Conservation (phyloP, 2,797 vertebrate species). For the Acrossocheilus wenchowensis region DNA sequence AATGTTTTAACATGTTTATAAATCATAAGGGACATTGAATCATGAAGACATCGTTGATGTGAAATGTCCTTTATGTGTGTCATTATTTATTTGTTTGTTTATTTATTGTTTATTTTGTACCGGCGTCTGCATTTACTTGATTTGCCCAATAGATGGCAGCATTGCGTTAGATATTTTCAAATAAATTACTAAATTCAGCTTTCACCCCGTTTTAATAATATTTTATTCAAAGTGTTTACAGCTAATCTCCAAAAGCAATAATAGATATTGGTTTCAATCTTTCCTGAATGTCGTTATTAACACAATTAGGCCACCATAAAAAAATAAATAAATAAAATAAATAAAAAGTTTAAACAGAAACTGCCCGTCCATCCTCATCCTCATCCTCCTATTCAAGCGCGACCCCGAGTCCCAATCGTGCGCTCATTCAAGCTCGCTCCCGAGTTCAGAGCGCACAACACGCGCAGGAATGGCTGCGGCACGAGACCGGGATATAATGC, state of each 20-base stretch:
- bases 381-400: neutral
- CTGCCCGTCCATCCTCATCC: neutral
- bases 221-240: neutral
- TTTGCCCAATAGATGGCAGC: neutral
- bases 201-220: neutral
- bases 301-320: neutral
- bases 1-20: too few species aligned
- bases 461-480: constrained; percentile 50
- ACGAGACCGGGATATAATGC: constrained; percentile 26
- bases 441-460: constrained; percentile 42
- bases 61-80: neutral
- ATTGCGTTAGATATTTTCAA: neutral
- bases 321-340: neutral
- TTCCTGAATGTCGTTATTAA: fast-evolving
- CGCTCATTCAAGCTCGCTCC: constrained; percentile 63
- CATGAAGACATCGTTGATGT: too few species aligned
- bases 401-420: neutral
- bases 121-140: neutral
- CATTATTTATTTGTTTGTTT: too few species aligned
- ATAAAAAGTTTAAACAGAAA: neutral
- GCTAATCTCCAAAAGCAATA: neutral
- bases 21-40: neutral
- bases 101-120: neutral
- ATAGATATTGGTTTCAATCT: neutral
- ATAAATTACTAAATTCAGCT: neutral